Base-by-base conservation (phyloP, 2,888 invertebrate species). In the Ectobius pallidus region DNA sequence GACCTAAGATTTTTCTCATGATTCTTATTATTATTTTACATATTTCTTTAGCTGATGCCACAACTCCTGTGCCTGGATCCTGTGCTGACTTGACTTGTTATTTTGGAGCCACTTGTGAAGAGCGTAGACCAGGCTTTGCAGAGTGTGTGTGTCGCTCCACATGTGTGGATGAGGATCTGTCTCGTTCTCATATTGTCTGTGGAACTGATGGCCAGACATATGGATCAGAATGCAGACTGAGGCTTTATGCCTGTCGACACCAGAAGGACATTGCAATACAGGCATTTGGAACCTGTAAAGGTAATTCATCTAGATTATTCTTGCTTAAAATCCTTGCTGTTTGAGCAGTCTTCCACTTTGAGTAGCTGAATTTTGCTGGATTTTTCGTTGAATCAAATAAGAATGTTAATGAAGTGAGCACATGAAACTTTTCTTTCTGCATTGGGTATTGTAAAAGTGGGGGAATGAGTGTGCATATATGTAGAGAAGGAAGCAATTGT, bases 121-220 rank as follows among this genome's bases (percentile, higher is more conserved):
- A 93, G 78, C 88, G 27, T 3, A 32, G 89, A 77, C 88, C 88
- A 75, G 90, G 90, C 2, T 85, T 88, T 42, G 92, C 92, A 0
- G 88, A 90, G 73, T 95, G 95, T 83, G 90, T 91, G 78, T 95
- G 95, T 80, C 87, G 89, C 73, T 85, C 87, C 3, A 89, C 90
- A 77, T 94, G 94, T 81, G 86, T 88, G 18, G 84, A 65, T 27
- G 65, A 86, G 76, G 87, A 87, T 62, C 86, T 85, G 0, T 83
- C 82, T 27, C 6, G 11, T 11, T 34, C 34, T 34, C 76, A 79
- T 77, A 79, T 82, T 16, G 93, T 96, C 20, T 96, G 96, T 82
- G 95, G 93, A 1, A 88, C 90, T n/a, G 94, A 96, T 80, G 93
- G 93, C 18, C 88, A 88, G 75, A 95, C 94, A 0, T 95, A 94